Conservation (phyloP, 1,140 invertebrate genomes). For the Drosophila kanapiae region DNA sequence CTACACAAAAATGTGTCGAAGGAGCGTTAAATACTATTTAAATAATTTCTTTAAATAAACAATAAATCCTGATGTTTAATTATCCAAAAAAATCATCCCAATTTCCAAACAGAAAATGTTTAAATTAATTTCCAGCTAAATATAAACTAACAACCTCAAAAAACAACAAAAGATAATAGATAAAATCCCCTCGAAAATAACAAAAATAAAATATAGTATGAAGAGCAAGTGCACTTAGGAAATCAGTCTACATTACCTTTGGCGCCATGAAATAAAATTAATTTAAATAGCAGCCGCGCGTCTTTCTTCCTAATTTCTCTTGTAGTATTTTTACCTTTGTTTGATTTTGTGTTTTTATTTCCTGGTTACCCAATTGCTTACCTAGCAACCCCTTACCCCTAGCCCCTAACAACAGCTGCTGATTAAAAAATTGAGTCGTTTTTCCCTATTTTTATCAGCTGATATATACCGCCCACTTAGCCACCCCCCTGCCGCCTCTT, state of each 20-base stretch:
- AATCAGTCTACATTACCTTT: not conserved
- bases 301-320: not conserved
- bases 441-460: slow-evolving; percentile 40
- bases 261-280: not conserved
- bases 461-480: slow-evolving; percentile 19
- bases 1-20: not conserved
- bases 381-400: not conserved
- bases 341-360: slow-evolving; percentile 32
- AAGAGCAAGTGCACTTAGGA: not conserved
- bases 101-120: too few species aligned
- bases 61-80: too few species aligned
- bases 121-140: not conserved
- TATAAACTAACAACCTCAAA: not conserved
- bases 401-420: not conserved
- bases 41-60: not conserved
- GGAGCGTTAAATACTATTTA: not conserved
- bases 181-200: not conserved
- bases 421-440: slow-evolving; percentile 11
- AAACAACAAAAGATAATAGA: not conserved
- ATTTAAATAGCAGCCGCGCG: not conserved
- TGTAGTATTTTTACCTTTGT: not conserved
- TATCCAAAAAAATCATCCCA: too few species aligned
- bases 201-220: not conserved
- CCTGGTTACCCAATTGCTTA: slow-evolving; percentile 16
- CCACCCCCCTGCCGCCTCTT: slow-evolving; percentile 1